phyloP scores from a whole-genome alignment of 2,888 invertebrate genomes.

The Aphodius sticticus region DNA sequence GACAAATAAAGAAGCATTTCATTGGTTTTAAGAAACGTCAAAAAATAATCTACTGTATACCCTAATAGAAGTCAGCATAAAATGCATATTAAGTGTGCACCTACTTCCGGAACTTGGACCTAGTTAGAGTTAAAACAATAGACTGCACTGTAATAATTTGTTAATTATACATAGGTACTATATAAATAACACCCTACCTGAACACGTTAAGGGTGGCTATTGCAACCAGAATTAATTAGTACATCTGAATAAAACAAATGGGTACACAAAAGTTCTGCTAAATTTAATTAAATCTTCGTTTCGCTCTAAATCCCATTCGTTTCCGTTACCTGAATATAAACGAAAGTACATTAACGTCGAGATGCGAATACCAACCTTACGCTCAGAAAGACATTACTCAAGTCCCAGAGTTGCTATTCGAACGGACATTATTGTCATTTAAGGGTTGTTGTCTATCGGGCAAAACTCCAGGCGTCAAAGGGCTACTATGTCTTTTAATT shows the following conservation, averaged over 20 bases:
- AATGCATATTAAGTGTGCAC: background rate
- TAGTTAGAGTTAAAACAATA: background rate
- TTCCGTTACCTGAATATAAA: too few relatives aligned
- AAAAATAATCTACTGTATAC: too few relatives aligned
- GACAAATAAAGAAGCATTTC: too few relatives aligned
- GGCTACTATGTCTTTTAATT: too few relatives aligned
- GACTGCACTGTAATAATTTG: background rate
- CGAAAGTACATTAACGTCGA: too few relatives aligned
- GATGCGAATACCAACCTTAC: too few relatives aligned
- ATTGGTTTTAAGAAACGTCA: too few relatives aligned
- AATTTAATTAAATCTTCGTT: slow-evolving; percentile 4
- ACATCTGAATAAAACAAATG: background rate
- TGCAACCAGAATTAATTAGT: background rate
- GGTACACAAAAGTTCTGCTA: background rate
- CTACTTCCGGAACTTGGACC: background rate
- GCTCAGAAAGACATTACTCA: too few relatives aligned
- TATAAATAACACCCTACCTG: background rate
- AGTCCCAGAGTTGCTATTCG: too few relatives aligned
- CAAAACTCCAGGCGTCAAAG: too few relatives aligned
- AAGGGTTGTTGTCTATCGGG: too few relatives aligned
- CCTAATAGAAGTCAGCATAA: background rate
- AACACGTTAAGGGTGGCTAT: background rate
- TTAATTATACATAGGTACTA: background rate
- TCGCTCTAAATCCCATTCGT: background rate
- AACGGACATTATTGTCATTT: too few relatives aligned